Percentiles rank a stretch among this genome's conserved stretches.
phyloP scores from a whole-genome alignment of 2,113 vertebrate genomes.

The Anas platyrhynchos region DNA sequence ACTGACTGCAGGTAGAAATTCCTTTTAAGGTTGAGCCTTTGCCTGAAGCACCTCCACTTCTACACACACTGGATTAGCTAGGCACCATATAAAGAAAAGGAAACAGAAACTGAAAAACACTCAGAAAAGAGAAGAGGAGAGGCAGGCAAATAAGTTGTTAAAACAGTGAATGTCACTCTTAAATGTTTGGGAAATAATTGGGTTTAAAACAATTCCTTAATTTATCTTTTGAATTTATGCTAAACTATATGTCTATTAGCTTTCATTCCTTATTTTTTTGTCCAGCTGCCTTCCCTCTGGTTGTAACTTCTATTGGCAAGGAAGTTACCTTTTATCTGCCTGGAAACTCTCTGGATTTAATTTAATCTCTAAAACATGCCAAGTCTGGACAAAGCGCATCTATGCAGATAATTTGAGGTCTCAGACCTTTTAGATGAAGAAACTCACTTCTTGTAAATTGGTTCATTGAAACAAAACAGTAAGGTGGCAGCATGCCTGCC shows the following conservation, averaged over 20 bases:
- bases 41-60: not conserved
- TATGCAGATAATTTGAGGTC: not conserved
- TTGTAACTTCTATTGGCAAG: not conserved
- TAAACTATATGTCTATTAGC: not conserved
- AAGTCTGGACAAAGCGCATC: not conserved
- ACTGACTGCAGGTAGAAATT: slow-evolving; percentile 25
- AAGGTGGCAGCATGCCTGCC: not conserved
- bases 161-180: not conserved
- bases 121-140: not conserved
- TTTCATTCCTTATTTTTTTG: not conserved
- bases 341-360: not conserved
- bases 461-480: not conserved
- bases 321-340: not conserved
- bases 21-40: slow-evolving; percentile 24
- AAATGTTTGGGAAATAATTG: not conserved
- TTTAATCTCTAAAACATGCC: not conserved
- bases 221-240: not conserved
- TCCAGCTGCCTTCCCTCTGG: not conserved
- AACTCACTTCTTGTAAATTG: not conserved
- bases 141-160: not conserved
- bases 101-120: not conserved
- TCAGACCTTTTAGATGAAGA: not conserved
- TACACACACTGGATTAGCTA: not conserved
- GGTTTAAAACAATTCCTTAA: not conserved
- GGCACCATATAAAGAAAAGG: not conserved